These are phyloP conservation scores for Microctonus aethiopoides DNA, from an alignment of 2,888 invertebrate genomes.

Conservation along the genomic window DNA sequence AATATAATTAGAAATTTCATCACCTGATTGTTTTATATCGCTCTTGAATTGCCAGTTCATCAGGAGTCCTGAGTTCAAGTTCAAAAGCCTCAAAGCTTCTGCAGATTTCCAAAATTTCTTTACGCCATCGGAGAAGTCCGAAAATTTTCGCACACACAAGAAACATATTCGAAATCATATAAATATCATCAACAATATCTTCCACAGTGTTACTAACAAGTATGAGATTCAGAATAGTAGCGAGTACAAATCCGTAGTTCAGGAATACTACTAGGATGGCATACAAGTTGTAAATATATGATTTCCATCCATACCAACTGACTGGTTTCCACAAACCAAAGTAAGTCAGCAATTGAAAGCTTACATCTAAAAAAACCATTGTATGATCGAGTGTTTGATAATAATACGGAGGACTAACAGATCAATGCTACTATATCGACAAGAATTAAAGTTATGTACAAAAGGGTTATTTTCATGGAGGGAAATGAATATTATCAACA, in stretches of 20 bases:
- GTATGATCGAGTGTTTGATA: not conserved
- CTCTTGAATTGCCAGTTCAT: constrained; percentile 31
- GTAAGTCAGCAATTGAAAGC: not conserved
- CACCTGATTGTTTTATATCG: constrained; percentile 30
- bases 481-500: no score
- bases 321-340: not conserved
- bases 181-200: constrained; percentile 43
- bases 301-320: constrained; percentile 35
- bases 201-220: constrained; percentile 26
- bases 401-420: not conserved
- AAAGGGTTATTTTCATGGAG: not conserved
- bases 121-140: constrained; percentile 34
- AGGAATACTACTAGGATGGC: constrained; percentile 28
- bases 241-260: constrained; percentile 25
- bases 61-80: constrained; percentile 6
- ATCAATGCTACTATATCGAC: not conserved
- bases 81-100: constrained; percentile 25
- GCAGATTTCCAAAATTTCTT: constrained; percentile 30
- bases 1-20: no score
- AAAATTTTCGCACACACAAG: constrained; percentile 38
- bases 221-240: constrained; percentile 27
- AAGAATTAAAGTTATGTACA: not conserved
- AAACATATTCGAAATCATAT: constrained; percentile 39
- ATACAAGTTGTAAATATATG: constrained; percentile 34
- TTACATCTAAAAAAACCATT: constrained; percentile 3